Percentiles rank a stretch among this genome's conserved stretches.
phyloP scores from a whole-genome alignment of 1,140 invertebrate species.

The Listronotus bonariensis region DNA sequence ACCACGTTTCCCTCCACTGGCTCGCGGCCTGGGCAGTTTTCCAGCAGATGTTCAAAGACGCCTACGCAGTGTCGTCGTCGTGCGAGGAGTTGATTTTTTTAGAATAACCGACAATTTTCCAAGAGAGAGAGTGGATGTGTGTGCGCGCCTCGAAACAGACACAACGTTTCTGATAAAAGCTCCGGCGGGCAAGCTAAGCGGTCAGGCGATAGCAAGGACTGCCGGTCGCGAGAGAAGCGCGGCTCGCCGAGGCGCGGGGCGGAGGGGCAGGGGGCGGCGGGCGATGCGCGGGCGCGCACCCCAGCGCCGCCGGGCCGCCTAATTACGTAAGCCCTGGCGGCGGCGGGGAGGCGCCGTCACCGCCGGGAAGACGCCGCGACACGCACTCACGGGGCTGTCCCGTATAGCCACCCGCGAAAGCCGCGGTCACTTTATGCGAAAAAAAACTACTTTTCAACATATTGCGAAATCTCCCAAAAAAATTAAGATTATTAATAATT shows the following conservation, averaged over 20 bases:
- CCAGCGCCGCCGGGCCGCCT: constrained; percentile 28
- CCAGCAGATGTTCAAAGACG: constrained; percentile 23
- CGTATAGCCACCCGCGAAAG: neutral
- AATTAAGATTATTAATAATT: no score
- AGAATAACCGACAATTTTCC: constrained; percentile 14
- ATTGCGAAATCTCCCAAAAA: neutral
- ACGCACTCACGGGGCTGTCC: constrained; percentile 28
- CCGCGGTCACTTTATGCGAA: neutral
- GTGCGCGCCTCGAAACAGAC: constrained; percentile 55
- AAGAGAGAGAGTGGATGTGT: constrained; percentile 29
- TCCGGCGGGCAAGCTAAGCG: constrained; percentile 57
- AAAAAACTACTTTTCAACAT: neutral
- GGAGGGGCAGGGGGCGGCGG: constrained; percentile 17
- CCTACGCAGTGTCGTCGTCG: constrained; percentile 25
- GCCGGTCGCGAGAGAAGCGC: constrained; percentile 43
- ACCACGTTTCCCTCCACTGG: constrained; percentile 16
- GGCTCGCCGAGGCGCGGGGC: constrained; percentile 34
- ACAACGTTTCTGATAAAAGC: constrained; percentile 54
- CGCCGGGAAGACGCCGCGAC: constrained; percentile 30
- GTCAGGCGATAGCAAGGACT: constrained; percentile 57
- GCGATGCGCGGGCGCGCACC: constrained; percentile 42
- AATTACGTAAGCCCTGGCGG: constrained; percentile 38
- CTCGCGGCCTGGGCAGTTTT: constrained; percentile 3
- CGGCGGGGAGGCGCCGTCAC: constrained; percentile 20
- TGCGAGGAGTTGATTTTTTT: constrained; percentile 23